phyloP scores from a whole-genome alignment of 2,113 vertebrate genomes.

The Pelusios castaneus region DNA sequence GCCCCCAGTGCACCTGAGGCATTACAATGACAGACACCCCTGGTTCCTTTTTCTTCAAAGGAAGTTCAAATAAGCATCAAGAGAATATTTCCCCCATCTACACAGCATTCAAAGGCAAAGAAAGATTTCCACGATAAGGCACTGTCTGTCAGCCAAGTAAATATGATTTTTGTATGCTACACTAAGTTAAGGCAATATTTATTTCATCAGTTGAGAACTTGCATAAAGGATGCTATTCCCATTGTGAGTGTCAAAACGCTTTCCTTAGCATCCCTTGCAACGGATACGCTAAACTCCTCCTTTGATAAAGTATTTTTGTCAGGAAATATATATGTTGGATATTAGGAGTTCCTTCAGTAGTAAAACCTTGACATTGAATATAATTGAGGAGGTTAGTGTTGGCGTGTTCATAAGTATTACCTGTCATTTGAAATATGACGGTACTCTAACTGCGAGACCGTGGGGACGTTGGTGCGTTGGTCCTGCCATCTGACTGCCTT shows the following conservation, averaged over 20 bases:
- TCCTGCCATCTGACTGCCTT: conserved; percentile 77
- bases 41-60: not conserved
- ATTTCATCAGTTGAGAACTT: conserved; percentile 18
- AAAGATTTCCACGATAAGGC: not conserved
- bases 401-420: conserved; percentile 74
- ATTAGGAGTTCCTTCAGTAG: conserved; percentile 72
- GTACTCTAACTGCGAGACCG: conserved; percentile 76
- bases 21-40: rapidly evolving
- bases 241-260: conserved; percentile 6
- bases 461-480: conserved; percentile 70
- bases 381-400: conserved; percentile 79
- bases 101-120: not conserved
- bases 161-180: conserved; percentile 13
- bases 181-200: conserved; percentile 16
- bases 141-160: conserved; percentile 24
- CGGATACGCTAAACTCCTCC: conserved; percentile 40
- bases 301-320: conserved; percentile 70
- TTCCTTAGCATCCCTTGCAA: conserved; percentile 25
- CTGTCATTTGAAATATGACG: conserved; percentile 85
- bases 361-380: conserved; percentile 81
- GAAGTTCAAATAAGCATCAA: not conserved
- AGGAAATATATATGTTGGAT: conserved; percentile 65
- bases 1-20: not conserved
- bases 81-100: not conserved
- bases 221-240: conserved; percentile 13